These are phyloP conservation scores for Tiliqua scincoides DNA, from an alignment of 2,113 vertebrate genomes.

Conservation along the genomic window DNA sequence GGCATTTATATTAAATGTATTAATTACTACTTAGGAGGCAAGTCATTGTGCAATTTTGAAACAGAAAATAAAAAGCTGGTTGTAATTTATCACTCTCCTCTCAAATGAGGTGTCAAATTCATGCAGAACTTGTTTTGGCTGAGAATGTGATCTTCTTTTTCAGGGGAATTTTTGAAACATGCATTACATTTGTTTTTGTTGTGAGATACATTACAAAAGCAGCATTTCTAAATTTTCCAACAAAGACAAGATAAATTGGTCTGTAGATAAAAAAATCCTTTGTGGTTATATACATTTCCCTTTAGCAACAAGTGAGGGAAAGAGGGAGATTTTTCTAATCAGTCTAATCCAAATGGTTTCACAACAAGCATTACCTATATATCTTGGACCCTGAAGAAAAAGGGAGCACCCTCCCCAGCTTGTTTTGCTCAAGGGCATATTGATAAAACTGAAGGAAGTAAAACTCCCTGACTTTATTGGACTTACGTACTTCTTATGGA, in stretches of 20 bases:
- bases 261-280: background rate
- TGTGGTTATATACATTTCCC: background rate
- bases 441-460: background rate
- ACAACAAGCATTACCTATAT: background rate
- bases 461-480: background rate
- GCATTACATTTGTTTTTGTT: background rate
- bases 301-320: background rate
- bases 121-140: background rate
- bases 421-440: background rate
- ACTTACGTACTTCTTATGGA: no score
- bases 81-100: no score
- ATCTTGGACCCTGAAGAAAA: background rate
- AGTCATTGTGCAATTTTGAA: background rate
- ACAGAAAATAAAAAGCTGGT: background rate
- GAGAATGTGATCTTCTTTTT: background rate
- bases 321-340: background rate
- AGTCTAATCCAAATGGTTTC: background rate
- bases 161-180: background rate
- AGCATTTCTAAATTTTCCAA: background rate
- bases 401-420: background rate
- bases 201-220: background rate
- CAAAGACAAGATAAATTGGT: background rate
- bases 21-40: background rate
- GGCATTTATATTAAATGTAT: background rate
- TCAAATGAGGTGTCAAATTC: background rate